phyloP scores from a whole-genome alignment of 2,888 invertebrate genomes.

The Microctonus aethiopoides region DNA sequence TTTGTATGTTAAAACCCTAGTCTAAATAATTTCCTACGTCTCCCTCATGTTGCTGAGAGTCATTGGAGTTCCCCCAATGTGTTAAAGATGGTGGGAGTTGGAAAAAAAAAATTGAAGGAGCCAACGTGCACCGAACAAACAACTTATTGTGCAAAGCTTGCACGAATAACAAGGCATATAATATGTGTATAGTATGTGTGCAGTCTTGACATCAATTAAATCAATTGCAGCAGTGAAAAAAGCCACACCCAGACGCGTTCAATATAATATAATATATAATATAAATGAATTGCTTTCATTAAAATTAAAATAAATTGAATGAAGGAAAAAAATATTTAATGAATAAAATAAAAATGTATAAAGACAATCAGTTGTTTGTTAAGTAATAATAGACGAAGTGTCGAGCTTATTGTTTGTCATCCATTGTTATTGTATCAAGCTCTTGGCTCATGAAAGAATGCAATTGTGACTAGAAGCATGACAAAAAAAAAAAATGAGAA shows the following conservation, averaged over 20 bases:
- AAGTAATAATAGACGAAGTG: slow-evolving; percentile 7
- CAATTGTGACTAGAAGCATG: background rate
- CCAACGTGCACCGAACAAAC: background rate
- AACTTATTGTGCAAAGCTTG: background rate
- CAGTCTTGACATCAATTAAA: background rate
- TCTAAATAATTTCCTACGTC: background rate
- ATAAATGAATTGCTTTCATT: too few relatives aligned
- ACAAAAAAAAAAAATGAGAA: background rate
- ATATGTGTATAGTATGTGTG: background rate
- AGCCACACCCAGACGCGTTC: background rate
- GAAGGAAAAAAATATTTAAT: background rate
- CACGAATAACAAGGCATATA: too few relatives aligned
- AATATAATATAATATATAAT: background rate
- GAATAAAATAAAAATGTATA: background rate
- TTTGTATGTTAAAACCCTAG: background rate
- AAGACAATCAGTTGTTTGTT: background rate
- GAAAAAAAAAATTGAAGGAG: background rate
- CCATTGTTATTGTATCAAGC: slow-evolving; percentile 14
- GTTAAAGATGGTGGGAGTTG: background rate
- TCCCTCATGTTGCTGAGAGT: background rate
- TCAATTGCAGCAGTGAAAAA: background rate
- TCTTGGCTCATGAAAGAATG: background rate
- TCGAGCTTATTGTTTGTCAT: slow-evolving; percentile 2
- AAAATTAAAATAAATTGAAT: too few relatives aligned
- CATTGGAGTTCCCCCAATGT: background rate